Conservation (phyloP, 1,140 invertebrate species). For the Trinorchestia longiramus region DNA sequence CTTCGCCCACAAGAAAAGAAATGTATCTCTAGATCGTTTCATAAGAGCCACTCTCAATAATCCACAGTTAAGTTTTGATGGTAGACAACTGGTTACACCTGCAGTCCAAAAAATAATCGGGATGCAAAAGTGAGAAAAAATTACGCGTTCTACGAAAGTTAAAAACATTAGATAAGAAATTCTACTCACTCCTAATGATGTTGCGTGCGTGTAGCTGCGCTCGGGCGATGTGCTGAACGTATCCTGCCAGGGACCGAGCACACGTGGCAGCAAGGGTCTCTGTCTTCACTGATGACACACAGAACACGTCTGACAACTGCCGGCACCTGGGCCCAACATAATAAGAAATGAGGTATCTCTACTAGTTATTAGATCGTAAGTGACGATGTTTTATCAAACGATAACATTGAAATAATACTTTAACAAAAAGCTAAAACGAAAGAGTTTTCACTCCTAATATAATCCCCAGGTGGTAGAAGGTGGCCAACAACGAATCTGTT, state of each 20-base stretch:
- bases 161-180: neutral
- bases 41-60: too few relatives aligned
- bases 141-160: neutral
- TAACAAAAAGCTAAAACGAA: too few relatives aligned
- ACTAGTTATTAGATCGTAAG: neutral
- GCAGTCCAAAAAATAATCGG: too few relatives aligned
- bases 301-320: constrained; percentile 22
- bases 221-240: constrained; percentile 31
- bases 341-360: neutral
- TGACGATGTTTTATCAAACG: too few relatives aligned
- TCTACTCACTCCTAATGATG: constrained; percentile 7
- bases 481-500: too few relatives aligned
- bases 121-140: neutral
- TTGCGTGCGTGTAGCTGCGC: constrained; percentile 4
- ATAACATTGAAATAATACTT: too few relatives aligned
- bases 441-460: too few relatives aligned
- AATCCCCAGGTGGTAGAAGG: too few relatives aligned
- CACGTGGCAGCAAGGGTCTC: constrained; percentile 17
- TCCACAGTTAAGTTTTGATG: too few relatives aligned
- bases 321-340: neutral
- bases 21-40: too few relatives aligned
- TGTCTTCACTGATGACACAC: neutral
- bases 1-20: too few relatives aligned
- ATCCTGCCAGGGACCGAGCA: neutral
- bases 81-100: too few relatives aligned